Evolutionary conservation across 2,113 vertebrate species (phyloP).

Genomic region (Psilopsiagon aurifrons): DNA sequence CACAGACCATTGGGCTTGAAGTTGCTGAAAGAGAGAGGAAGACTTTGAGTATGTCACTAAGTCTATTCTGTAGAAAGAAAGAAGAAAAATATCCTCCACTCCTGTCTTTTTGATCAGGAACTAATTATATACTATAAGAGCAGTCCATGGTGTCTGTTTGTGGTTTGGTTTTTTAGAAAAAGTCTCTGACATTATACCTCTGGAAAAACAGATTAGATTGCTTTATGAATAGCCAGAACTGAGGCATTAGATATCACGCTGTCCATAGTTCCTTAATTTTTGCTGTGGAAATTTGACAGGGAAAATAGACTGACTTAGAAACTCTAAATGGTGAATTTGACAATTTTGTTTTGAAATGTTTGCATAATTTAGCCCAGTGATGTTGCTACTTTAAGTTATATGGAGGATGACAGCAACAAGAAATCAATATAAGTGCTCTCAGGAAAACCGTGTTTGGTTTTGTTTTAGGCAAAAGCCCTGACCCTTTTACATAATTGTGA

Average conservation of each 20-base stretch:
- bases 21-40: not conserved
- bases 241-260: not conserved
- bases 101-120: not conserved
- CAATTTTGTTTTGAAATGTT: not conserved
- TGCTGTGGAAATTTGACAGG: not conserved
- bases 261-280: not conserved
- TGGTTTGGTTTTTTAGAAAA: not conserved
- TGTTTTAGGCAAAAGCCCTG: not conserved
- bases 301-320: not conserved
- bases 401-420: not conserved
- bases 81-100: not conserved
- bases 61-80: not conserved
- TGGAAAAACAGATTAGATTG: not conserved
- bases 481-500: not conserved
- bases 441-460: not conserved
- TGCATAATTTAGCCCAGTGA: not conserved
- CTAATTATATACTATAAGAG: not conserved
- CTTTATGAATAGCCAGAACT: not conserved
- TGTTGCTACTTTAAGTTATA: not conserved
- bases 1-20: not conserved
- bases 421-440: not conserved
- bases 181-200: not conserved
- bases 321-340: not conserved
- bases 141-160: not conserved
- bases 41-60: not conserved